phyloP scores from a whole-genome alignment of 2,888 invertebrate genomes.

The Melinaea marsaeus region DNA sequence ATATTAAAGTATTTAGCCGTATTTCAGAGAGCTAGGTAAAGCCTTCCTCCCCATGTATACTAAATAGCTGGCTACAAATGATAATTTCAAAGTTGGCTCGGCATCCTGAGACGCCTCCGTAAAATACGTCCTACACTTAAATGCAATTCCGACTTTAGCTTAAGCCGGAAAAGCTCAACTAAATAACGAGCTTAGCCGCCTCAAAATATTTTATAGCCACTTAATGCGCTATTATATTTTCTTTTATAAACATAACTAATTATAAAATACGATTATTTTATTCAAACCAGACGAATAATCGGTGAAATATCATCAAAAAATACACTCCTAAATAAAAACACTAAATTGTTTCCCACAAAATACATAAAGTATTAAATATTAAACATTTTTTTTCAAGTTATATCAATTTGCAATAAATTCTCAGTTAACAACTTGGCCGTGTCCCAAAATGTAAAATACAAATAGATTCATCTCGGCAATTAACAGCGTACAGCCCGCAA shows the following conservation, averaged over 20 bases:
- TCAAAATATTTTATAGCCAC: conserved; percentile 9
- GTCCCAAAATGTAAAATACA: conserved; percentile 33
- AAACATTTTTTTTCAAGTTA: conserved; percentile 13
- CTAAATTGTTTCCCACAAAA: too few species aligned
- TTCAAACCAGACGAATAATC: not conserved
- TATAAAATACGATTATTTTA: not conserved
- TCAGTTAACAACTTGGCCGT: conserved; percentile 31
- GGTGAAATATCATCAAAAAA: too few species aligned
- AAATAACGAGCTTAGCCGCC: conserved; percentile 23
- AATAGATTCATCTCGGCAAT: conserved; percentile 31
- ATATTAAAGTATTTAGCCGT: not conserved
- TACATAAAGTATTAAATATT: not conserved
- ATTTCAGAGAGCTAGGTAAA: not conserved
- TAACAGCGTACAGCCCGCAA: conserved; percentile 29
- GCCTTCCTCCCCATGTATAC: not conserved
- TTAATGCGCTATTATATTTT: not conserved
- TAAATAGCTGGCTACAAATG: conserved; percentile 28
- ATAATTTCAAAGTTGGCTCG: conserved; percentile 39
- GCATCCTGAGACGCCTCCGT: conserved; percentile 35
- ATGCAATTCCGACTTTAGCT: conserved; percentile 39
- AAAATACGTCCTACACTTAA: conserved; percentile 38
- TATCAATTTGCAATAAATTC: conserved; percentile 28
- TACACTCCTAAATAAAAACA: too few species aligned
- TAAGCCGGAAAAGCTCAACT: conserved; percentile 25
- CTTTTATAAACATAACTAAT: not conserved